phyloP scores from a whole-genome alignment of 1,140 invertebrate species.

The Cydia fagiglandana region DNA sequence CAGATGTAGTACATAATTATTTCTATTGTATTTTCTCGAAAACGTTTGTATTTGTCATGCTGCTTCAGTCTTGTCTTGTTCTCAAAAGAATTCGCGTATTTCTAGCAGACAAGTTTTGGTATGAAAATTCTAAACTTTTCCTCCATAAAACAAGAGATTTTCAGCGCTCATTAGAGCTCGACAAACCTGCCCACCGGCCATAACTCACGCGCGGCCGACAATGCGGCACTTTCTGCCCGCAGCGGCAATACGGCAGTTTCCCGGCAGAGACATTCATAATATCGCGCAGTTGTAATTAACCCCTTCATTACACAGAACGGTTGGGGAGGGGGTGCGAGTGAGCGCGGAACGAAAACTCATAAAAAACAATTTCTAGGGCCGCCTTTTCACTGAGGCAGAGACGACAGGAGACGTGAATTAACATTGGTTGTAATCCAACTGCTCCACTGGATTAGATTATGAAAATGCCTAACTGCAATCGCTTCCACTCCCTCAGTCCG shows the following conservation, averaged over 20 bases:
- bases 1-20: no score
- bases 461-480: no score
- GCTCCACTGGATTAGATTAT: no score
- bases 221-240: background rate
- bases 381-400: no score
- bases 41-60: no score
- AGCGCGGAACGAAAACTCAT: background rate
- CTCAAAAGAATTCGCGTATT: no score
- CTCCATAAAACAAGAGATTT: background rate
- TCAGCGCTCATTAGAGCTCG: background rate
- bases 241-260: conserved; percentile 19
- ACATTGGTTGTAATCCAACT: no score
- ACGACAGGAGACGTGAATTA: no score
- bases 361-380: no score
- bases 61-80: no score
- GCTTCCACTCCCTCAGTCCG: no score
- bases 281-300: conserved; percentile 32
- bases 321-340: background rate
- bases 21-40: no score
- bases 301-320: conserved; percentile 33
- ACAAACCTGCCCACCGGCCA: background rate
- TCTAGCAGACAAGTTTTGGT: background rate
- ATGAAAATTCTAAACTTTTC: background rate
- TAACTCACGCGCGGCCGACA: background rate
- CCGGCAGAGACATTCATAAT: conserved; percentile 31